A percentile compares a stretch with the other conserved stretches of the same genome.
Conservation (phyloP, 2,888 invertebrate species). For the Pheosia tremula region DNA sequence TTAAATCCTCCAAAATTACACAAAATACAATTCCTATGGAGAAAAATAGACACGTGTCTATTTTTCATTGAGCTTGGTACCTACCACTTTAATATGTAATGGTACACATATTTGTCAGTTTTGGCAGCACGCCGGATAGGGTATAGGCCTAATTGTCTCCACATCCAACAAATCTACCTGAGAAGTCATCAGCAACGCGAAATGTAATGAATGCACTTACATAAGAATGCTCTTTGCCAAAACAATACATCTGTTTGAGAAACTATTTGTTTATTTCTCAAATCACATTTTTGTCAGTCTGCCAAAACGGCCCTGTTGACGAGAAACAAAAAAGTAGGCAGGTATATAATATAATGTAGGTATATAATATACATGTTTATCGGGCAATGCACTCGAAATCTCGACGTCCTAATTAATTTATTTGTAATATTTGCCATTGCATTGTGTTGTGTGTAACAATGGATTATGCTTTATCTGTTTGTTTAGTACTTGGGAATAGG, state of each 20-base stretch:
- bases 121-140: too few species aligned
- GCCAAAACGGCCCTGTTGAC: conserved; percentile 43
- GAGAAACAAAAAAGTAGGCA: conserved; percentile 12
- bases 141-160: neutral
- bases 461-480: conserved; percentile 31
- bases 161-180: neutral
- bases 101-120: too few species aligned
- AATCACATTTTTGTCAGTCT: conserved; percentile 43
- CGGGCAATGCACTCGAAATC: conserved; percentile 53
- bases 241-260: conserved; percentile 34
- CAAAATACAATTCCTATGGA: too few species aligned
- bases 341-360: neutral
- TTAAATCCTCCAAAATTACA: too few species aligned
- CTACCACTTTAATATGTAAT: too few species aligned
- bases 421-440: conserved; percentile 25
- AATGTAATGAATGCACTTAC: conserved; percentile 21
- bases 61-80: too few species aligned
- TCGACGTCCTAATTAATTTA: conserved; percentile 48
- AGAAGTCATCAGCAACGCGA: neutral
- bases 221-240: conserved; percentile 30
- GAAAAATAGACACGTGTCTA: too few species aligned
- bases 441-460: conserved; percentile 10
- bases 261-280: conserved; percentile 45
- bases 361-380: conserved; percentile 35
- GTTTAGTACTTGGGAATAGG: conserved; percentile 18